Conservation (phyloP, 2,888 invertebrate species). For the Caenorhabditis sulstoni region DNA sequence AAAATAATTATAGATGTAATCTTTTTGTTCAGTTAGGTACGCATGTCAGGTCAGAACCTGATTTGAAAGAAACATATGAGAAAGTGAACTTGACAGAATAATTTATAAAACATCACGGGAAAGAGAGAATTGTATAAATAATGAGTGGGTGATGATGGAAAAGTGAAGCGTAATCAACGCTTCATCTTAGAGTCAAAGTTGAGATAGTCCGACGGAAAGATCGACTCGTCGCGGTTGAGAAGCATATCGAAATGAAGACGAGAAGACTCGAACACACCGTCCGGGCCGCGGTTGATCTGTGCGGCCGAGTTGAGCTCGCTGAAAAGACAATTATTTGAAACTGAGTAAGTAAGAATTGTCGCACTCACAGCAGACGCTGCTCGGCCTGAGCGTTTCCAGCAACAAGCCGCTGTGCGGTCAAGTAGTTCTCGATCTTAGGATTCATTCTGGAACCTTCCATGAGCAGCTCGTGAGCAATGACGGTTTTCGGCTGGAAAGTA, state of each 20-base stretch:
- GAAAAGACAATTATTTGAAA: constrained; percentile 38
- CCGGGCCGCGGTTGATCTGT: constrained; percentile 79
- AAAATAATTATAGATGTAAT: not conserved
- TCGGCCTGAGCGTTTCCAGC: constrained; percentile 75
- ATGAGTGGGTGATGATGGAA: not conserved
- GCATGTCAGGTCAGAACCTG: not conserved
- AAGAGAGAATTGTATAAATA: constrained; percentile 44
- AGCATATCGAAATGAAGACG: constrained; percentile 79
- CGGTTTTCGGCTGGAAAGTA: constrained; percentile 55
- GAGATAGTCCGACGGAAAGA: constrained; percentile 76
- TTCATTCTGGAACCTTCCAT: constrained; percentile 66
- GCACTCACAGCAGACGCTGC: constrained; percentile 74
- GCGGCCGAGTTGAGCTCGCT: constrained; percentile 76
- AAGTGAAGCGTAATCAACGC: constrained; percentile 24
- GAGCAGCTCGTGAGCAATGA: constrained; percentile 67
- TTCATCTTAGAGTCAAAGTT: constrained; percentile 74
- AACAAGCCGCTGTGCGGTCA: constrained; percentile 72
- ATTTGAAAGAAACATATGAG: not conserved
- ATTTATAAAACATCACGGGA: constrained; percentile 45
- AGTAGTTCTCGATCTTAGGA: constrained; percentile 67
- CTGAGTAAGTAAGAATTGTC: not conserved
- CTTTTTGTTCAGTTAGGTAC: not conserved
- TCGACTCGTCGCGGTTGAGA: constrained; percentile 74
- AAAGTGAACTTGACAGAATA: constrained; percentile 29
- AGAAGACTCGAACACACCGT: constrained; percentile 74